phyloP scores from a whole-genome alignment of 1,140 invertebrate species.

The Gonioctena quinquepunctata region DNA sequence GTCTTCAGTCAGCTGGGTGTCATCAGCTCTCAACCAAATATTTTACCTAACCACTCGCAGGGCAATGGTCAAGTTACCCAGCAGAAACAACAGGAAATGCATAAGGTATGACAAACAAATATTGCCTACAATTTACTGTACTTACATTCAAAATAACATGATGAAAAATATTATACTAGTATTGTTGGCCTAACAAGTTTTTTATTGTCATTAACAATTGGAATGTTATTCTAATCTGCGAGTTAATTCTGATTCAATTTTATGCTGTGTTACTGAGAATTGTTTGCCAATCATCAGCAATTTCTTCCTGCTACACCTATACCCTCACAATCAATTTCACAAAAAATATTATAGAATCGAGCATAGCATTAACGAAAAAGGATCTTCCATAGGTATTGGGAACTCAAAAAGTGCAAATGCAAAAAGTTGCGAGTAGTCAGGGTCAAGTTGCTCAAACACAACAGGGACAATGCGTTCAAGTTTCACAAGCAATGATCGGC shows the following conservation, averaged over 20 bases:
- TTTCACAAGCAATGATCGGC: constrained; percentile 65
- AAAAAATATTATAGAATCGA: constrained; percentile 8
- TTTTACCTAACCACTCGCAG: constrained; percentile 60
- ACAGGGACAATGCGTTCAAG: constrained; percentile 66
- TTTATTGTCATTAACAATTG: no score
- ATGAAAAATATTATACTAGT: no score
- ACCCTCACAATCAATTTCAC: no score
- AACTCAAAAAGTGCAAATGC: constrained; percentile 61
- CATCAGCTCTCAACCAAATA: constrained; percentile 72
- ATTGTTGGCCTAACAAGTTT: no score
- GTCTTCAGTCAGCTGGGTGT: constrained; percentile 79
- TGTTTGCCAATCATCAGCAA: no score
- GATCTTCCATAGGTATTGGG: constrained; percentile 53
- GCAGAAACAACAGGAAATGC: constrained; percentile 54
- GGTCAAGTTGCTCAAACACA: constrained; percentile 55
- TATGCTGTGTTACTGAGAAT: no score
- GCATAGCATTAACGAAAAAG: no score
- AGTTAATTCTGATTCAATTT: not conserved
- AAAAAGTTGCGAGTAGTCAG: constrained; percentile 59
- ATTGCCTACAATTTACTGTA: no score
- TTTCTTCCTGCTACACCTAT: no score
- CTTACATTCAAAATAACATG: no score
- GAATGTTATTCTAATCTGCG: not conserved
- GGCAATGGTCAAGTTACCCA: constrained; percentile 54
- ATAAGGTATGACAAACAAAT: constrained; percentile 44